A percentile compares a stretch with the other conserved stretches of the same genome.
These are phyloP conservation scores for Harpalus rubripes DNA, from an alignment of 2,888 invertebrate genomes.

Conservation along the genomic window DNA sequence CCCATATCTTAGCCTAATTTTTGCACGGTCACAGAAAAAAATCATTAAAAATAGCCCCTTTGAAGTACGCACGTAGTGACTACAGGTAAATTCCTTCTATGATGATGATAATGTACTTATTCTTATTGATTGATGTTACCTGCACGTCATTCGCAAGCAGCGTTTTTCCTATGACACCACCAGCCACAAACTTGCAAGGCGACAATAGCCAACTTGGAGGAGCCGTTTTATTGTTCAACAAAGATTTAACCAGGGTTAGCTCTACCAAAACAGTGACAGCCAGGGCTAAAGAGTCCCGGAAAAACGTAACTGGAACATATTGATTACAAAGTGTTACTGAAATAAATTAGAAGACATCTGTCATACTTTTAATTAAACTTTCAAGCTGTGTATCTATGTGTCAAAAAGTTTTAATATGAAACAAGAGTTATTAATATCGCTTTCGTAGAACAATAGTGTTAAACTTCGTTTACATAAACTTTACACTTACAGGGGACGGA, in stretches of 20 bases:
- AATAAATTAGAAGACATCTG: not conserved
- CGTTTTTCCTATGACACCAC: conserved; percentile 30
- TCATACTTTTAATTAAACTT: conserved; percentile 3
- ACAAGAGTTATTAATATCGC: not conserved
- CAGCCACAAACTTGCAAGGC: conserved; percentile 45
- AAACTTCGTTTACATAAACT: not conserved
- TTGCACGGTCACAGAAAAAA: too few relatives aligned
- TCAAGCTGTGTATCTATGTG: not conserved
- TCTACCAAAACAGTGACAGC: conserved; percentile 49
- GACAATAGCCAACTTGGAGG: conserved; percentile 42
- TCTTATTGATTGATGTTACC: not conserved
- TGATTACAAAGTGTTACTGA: not conserved
- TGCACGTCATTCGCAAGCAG: conserved; percentile 14
- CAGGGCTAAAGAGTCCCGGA: conserved; percentile 51
- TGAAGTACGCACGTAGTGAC: too few relatives aligned
- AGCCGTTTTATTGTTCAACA: conserved; percentile 15
- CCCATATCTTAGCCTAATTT: too few relatives aligned
- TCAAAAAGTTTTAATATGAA: not conserved
- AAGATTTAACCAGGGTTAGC: conserved; percentile 45
- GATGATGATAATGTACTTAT: too few relatives aligned
- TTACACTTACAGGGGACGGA: too few relatives aligned
- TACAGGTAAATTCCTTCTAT: too few relatives aligned
- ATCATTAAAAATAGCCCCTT: too few relatives aligned
- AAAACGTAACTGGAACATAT: conserved; percentile 53
- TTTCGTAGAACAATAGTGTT: not conserved